A percentile compares a stretch with the other conserved stretches of the same genome.
These are phyloP conservation scores for Hydrotaea cyrtoneurina DNA, from an alignment of 2,888 invertebrate genomes.

Conservation along the genomic window DNA sequence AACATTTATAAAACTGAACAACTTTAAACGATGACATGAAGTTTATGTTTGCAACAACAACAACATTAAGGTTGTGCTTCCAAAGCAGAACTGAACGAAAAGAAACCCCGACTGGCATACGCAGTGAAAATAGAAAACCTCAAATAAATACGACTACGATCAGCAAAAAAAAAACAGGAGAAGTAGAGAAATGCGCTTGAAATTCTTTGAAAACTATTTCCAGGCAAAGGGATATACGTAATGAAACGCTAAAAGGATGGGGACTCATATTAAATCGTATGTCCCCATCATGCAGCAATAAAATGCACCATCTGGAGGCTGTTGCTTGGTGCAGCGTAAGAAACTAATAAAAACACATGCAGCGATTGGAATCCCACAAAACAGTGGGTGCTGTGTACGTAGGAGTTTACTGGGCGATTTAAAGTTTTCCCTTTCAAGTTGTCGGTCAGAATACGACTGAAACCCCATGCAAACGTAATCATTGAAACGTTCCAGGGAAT, in stretches of 20 bases:
- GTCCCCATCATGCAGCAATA: constrained; percentile 31
- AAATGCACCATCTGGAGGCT: constrained; percentile 27
- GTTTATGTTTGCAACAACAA: constrained; percentile 22
- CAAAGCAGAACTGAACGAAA: constrained; percentile 36
- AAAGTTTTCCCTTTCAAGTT: no score
- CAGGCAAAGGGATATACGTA: not conserved
- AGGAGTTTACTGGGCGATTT: not conserved
- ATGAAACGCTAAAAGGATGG: not conserved
- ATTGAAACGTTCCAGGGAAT: no score
- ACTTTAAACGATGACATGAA: constrained; percentile 47
- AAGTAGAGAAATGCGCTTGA: no score
- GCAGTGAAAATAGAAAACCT: constrained; percentile 6
- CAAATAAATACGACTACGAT: constrained; percentile 33
- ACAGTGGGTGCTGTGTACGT: not conserved
- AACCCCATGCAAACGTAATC: no score
- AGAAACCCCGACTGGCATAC: constrained; percentile 20
- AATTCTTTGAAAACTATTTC: constrained; percentile 49
- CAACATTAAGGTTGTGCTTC: constrained; percentile 13
- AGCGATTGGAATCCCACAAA: not conserved
- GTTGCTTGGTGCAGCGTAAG: not conserved
- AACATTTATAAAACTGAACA: constrained; percentile 47
- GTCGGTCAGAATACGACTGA: no score
- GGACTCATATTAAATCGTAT: constrained; percentile 7
- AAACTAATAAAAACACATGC: constrained; percentile 25
- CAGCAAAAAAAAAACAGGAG: not conserved